Percentiles rank a stretch among this genome's conserved stretches.
These are phyloP conservation scores for Protosalanx chinensis DNA, from an alignment of 2,797 vertebrate species.

Conservation along the genomic window DNA sequence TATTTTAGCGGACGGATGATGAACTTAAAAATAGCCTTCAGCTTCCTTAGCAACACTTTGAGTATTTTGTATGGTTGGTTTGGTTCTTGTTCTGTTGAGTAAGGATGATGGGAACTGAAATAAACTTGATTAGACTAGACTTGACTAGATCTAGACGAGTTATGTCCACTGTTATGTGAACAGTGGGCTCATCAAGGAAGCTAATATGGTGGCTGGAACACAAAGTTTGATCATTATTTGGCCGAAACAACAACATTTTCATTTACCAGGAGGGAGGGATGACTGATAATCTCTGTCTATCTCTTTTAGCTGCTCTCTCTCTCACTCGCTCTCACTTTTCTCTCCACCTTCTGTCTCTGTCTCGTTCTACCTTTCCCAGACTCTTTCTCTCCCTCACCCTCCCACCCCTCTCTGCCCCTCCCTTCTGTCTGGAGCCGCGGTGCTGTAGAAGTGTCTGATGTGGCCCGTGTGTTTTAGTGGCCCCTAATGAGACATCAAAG, in stretches of 20 bases:
- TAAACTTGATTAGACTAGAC: no score
- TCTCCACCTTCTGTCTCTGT: neutral
- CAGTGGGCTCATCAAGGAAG: neutral
- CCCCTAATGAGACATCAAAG: conserved; percentile 72
- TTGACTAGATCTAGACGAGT: no score
- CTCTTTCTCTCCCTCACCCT: neutral
- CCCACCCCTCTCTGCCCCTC: neutral
- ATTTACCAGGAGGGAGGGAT: conserved; percentile 12
- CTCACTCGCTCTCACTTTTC: neutral
- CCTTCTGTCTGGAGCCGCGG: neutral
- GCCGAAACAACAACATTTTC: conserved; percentile 48
- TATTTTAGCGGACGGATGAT: conserved; percentile 57
- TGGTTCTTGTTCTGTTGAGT: no score
- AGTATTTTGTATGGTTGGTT: no score
- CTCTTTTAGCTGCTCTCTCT: neutral
- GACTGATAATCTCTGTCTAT: conserved; percentile 51
- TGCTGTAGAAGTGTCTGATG: conserved; percentile 25
- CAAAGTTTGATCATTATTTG: conserved; percentile 58
- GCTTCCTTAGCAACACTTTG: neutral
- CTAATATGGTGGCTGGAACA: conserved; percentile 47
- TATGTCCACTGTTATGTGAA: no score
- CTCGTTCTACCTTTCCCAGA: neutral
- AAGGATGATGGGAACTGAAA: no score
- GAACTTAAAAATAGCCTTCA: conserved; percentile 51
- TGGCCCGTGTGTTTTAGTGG: conserved; percentile 55